Percentiles rank a stretch among this genome's conserved stretches.
Evolutionary conservation across 1,140 invertebrate genomes (phyloP).

Genomic region (Antheraea mylitta): DNA sequence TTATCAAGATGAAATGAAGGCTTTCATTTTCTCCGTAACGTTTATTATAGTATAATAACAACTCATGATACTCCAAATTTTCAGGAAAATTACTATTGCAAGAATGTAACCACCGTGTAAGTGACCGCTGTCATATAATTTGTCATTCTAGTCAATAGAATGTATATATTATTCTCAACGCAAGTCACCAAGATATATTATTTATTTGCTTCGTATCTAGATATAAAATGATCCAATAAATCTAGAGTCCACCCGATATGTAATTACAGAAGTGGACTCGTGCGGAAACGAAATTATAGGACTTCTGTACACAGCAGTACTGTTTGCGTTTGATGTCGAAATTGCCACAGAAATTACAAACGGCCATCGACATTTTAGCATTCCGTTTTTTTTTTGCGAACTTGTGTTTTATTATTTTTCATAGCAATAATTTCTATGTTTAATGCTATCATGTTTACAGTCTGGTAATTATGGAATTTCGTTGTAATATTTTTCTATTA

Average conservation of each 20-base stretch:
- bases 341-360: constrained; percentile 5
- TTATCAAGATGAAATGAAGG: too few species aligned
- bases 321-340: constrained; percentile 10
- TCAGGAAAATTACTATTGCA: too few species aligned
- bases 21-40: too few species aligned
- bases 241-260: background rate
- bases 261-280: constrained; percentile 14
- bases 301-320: constrained; percentile 9
- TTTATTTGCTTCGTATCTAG: background rate
- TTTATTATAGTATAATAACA: too few species aligned
- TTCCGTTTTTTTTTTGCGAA: background rate
- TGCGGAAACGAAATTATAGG: constrained; percentile 17
- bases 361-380: background rate
- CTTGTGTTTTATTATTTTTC: too few species aligned
- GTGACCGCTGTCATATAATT: too few species aligned
- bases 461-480: too few species aligned
- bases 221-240: background rate
- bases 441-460: too few species aligned
- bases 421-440: too few species aligned
- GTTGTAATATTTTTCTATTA: too few species aligned
- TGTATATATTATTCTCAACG: background rate
- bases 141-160: background rate
- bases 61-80: too few species aligned
- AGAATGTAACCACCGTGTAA: too few species aligned
- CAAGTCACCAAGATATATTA: background rate